Percentiles rank a stretch among this genome's conserved stretches.
Conservation (phyloP, 2,113 vertebrate species). For the Heterotilapia buettikoferi region DNA sequence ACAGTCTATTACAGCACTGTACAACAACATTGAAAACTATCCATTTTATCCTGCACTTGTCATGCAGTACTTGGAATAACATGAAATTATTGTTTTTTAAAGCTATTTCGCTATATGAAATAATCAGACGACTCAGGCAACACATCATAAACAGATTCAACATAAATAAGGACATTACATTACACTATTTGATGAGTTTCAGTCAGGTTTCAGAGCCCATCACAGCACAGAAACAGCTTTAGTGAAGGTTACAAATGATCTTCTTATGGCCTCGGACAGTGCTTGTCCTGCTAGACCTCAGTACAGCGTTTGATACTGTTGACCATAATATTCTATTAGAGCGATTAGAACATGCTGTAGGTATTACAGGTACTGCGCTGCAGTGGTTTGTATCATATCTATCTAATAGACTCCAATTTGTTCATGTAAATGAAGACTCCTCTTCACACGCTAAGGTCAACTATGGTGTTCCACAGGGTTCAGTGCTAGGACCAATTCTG, state of each 20-base stretch:
- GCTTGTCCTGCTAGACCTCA: background rate
- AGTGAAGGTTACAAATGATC: background rate
- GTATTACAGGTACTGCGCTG: rapidly evolving
- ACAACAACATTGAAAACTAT: background rate
- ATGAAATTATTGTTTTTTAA: background rate
- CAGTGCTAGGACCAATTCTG: no score
- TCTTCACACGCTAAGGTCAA: rapidly evolving
- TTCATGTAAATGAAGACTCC: rapidly evolving
- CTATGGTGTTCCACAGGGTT: rapidly evolving
- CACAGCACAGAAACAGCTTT: background rate
- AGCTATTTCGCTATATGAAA: background rate
- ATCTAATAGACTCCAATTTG: background rate
- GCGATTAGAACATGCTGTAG: background rate
- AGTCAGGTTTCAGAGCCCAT: background rate
- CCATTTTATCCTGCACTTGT: background rate
- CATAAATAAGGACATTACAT: background rate
- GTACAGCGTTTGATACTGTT: background rate
- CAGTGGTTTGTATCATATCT: background rate
- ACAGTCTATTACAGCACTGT: background rate
- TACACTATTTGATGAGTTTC: background rate
- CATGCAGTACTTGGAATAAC: background rate
- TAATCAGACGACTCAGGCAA: background rate
- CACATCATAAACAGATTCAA: background rate
- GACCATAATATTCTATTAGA: background rate
- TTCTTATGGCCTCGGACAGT: background rate